Conservation (phyloP, 1,140 invertebrate species). For the Pseudomyrmex sp. region DNA sequence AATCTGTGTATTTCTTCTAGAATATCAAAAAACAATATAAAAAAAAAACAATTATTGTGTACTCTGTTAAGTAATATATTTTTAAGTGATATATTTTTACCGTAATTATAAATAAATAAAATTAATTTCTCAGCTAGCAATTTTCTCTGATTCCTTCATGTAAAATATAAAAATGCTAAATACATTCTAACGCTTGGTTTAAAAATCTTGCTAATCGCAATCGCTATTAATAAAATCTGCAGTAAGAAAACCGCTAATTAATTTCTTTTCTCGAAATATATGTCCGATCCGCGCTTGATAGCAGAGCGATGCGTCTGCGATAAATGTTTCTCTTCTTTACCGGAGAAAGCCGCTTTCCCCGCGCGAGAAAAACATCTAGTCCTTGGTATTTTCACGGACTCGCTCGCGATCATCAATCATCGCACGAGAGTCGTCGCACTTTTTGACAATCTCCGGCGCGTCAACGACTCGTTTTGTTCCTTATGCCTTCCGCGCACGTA, state of each 20-base stretch:
- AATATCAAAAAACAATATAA: no score
- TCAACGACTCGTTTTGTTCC: conserved; percentile 50
- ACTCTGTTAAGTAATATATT: no score
- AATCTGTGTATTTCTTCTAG: neutral
- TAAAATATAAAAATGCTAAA: neutral
- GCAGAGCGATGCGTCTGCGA: neutral
- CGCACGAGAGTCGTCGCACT: conserved; percentile 33
- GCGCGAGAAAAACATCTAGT: conserved; percentile 37
- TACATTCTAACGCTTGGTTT: neutral
- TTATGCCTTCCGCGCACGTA: conserved; percentile 17
- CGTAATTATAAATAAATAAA: no score
- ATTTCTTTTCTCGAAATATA: conserved; percentile 21
- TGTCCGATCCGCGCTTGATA: conserved; percentile 12
- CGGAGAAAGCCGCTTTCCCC: conserved; percentile 54
- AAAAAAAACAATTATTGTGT: no score
- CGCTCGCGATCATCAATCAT: conserved; percentile 37
- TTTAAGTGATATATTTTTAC: no score
- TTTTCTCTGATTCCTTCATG: neutral
- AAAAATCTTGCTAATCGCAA: conserved; percentile 1
- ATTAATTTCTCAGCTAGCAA: neutral
- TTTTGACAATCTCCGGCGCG: conserved; percentile 50
- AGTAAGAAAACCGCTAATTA: neutral
- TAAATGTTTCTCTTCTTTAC: conserved; percentile 32
- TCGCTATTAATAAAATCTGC: neutral
- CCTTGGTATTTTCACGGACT: conserved; percentile 40